Base-by-base conservation (phyloP, 2,888 invertebrate genomes). In the Drosophila melanocephala region DNA sequence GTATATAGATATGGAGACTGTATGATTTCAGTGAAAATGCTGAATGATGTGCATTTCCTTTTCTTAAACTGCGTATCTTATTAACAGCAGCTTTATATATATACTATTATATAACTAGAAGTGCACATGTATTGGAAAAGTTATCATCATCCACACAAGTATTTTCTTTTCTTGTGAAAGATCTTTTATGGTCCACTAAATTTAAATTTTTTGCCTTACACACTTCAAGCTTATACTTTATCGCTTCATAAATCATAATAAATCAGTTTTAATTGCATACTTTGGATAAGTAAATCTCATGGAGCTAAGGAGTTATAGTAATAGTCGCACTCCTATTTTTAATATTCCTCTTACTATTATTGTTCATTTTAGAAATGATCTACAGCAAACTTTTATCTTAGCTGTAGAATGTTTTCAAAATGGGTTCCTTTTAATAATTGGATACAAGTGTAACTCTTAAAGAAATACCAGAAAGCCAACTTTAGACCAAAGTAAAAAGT, bases 31-130 rank as follows among this genome's bases (percentile, higher is more conserved):
- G 37, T 5, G 19, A 33, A 30, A 19, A 55, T 55, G 78, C 6
- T 47, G 69, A 64, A 51, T 50, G 79, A 74, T 58, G 12, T 51
- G 32, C 19, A 64, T 33, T 69, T 73, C 32, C 47, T n/a, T 32
- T n/a, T 33, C 30, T 16, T 14, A 0, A 47, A 44, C 12, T n/a
- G 42, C n/a, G 5, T 42, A n/a, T 44, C 10, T 10, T 44, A n/a
- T 44, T 44, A n/a, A 39, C 39, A 44, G 12, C 50, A 50, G 7
- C 35, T 30, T 30, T 30, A 33, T 33, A 12, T 22, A 5, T 22
- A 5, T 42, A 30, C n/a, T 39, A 16, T n/a, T 16, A 19, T 57
- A 30, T 6, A 14, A 12, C 28, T 51, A 10, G 9, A 50, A 5
- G 16, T 22, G 44, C 3, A 14, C 1, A 12, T 14, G 16, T 16